Evolutionary conservation across 2,113 vertebrate species (phyloP).

Genomic region (Syngnathus scovelli): DNA sequence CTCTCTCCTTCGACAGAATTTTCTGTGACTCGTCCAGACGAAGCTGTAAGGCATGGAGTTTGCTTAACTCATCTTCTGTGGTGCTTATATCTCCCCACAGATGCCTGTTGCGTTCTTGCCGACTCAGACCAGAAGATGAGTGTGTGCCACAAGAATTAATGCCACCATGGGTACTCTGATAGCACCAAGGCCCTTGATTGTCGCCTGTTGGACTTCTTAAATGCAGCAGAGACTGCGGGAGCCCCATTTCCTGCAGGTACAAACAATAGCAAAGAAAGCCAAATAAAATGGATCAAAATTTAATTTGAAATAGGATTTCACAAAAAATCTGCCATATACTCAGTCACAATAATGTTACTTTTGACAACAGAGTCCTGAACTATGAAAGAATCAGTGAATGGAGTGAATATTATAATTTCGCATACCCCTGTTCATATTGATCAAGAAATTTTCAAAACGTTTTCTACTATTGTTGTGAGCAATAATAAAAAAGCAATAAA

Average conservation of each 20-base stretch:
- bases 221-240: slow-evolving; percentile 76
- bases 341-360: neutral
- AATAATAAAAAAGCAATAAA: no score
- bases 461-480: no score
- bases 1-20: slow-evolving; percentile 71
- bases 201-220: slow-evolving; percentile 63
- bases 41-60: slow-evolving; percentile 86
- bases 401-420: no score
- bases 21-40: slow-evolving; percentile 94
- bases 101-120: slow-evolving; percentile 81
- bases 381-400: no score
- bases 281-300: no score
- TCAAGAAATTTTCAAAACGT: no score
- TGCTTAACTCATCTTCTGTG: slow-evolving; percentile 82
- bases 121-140: slow-evolving; percentile 66
- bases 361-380: no score
- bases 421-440: no score
- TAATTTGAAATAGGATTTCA: no score
- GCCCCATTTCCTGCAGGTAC: slow-evolving; percentile 77
- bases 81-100: slow-evolving; percentile 82
- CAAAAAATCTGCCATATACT: neutral
- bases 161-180: slow-evolving; percentile 19
- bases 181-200: slow-evolving; percentile 75
- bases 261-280: neutral
- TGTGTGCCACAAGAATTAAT: slow-evolving; percentile 55